phyloP scores from a whole-genome alignment of 1,140 invertebrate species.

The Aphaenogaster rudis region DNA sequence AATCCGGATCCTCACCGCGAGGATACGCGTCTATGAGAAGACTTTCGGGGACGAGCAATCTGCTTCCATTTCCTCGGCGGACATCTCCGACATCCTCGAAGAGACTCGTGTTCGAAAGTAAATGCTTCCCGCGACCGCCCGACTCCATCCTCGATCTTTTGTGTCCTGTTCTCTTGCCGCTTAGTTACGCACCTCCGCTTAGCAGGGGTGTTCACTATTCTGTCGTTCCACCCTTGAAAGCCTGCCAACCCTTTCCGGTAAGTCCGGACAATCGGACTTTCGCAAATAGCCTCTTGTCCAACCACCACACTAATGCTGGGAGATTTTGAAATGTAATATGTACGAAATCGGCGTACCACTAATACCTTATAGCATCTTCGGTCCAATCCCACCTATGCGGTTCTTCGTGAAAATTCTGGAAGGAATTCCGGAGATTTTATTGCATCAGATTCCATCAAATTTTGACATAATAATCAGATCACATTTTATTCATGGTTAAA shows the following conservation, averaged over 20 bases:
- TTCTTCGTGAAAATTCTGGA: neutral
- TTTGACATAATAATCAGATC: neutral
- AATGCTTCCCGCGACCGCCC: conserved; percentile 28
- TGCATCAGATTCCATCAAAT: neutral
- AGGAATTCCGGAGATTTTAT: neutral
- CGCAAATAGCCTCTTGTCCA: conserved; percentile 70
- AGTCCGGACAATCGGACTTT: conserved; percentile 35
- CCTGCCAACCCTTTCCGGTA: conserved; percentile 49
- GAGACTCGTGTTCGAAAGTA: conserved; percentile 64
- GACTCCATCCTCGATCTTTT: conserved; percentile 52
- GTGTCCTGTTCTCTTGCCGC: conserved; percentile 41
- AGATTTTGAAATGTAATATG: conserved; percentile 77
- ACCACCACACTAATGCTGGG: conserved; percentile 64
- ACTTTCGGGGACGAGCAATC: conserved; percentile 51
- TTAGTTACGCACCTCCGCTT: conserved; percentile 67
- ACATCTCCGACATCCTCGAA: conserved; percentile 29
- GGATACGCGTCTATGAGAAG: conserved; percentile 54
- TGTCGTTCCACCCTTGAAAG: conserved; percentile 53
- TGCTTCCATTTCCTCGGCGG: conserved; percentile 64
- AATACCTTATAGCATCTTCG: conserved; percentile 24
- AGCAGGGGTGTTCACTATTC: conserved; percentile 60
- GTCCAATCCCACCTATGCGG: neutral
- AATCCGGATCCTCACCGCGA: conserved; percentile 32
- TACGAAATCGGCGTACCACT: conserved; percentile 69
- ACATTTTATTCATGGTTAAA: conserved; percentile 5